Evolutionary conservation across 2,797 vertebrate species (phyloP).

Genomic region (Lithobates pipiens): DNA sequence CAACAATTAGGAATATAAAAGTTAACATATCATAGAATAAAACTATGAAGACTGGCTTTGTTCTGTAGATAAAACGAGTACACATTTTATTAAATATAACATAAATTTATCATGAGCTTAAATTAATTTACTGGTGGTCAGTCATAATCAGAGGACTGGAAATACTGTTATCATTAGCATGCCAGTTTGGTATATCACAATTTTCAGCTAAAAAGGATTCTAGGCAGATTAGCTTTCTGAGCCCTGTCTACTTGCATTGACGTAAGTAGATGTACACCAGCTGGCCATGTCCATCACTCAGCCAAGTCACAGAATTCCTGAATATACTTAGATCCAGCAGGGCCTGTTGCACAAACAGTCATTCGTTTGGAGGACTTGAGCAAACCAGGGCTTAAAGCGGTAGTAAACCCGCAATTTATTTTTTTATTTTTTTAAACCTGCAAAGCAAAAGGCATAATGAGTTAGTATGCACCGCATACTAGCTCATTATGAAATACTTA

Average conservation of each 20-base stretch:
- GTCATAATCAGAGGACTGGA: not conserved
- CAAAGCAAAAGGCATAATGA: too few species aligned
- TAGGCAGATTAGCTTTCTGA: constrained; percentile 79
- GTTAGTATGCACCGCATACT: too few species aligned
- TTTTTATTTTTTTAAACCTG: too few species aligned
- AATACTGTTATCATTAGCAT: constrained; percentile 60
- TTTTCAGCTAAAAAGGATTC: constrained; percentile 79
- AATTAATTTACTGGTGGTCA: not conserved
- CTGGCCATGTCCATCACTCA: constrained; percentile 86
- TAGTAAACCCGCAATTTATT: too few species aligned
- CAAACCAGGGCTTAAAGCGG: constrained; percentile 66
- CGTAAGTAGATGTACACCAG: constrained; percentile 83
- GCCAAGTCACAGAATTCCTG: constrained; percentile 80
- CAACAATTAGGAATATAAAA: too few species aligned
- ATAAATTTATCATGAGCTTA: too few species aligned
- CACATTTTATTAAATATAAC: too few species aligned
- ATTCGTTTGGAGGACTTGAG: constrained; percentile 66
- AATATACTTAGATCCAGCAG: constrained; percentile 80
- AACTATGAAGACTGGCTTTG: too few species aligned
- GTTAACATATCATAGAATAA: too few species aligned
- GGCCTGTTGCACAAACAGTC: constrained; percentile 69
- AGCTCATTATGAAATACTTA: too few species aligned
- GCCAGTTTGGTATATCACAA: constrained; percentile 72
- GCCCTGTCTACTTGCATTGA: constrained; percentile 76
- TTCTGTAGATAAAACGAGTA: too few species aligned